These are phyloP conservation scores for Mus spretus DNA, from an alignment of 2,797 vertebrate species.

Conservation along the genomic window DNA sequence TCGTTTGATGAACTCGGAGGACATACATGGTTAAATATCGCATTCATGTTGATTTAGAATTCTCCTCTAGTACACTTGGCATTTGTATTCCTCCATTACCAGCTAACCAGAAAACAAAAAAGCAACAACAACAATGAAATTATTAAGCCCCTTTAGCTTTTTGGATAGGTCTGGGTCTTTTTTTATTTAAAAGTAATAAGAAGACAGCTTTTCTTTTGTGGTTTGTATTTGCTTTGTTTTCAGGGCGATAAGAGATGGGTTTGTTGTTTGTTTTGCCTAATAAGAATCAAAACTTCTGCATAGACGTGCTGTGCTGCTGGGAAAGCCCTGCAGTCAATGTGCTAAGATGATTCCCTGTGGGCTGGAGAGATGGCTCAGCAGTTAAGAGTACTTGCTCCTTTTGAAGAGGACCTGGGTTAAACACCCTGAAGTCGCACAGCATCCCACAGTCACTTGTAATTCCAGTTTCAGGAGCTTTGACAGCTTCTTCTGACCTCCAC, in stretches of 20 bases:
- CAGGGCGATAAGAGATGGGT: neutral
- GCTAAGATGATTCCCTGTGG: neutral
- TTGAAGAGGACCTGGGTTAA: neutral
- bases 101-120: conserved; percentile 33
- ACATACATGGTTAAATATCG: neutral
- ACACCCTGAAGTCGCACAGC: neutral
- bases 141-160: neutral
- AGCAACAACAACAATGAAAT: neutral
- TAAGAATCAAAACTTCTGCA: neutral
- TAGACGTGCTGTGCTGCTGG: neutral
- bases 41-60: neutral
- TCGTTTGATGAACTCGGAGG: neutral
- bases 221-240: neutral
- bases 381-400: neutral
- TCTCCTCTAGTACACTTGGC: conserved; percentile 2
- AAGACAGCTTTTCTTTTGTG: neutral
- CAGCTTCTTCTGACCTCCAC: neutral
- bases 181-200: neutral
- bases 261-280: neutral
- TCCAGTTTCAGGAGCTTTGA: neutral
- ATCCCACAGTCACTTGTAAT: neutral
- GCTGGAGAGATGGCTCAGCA: neutral
- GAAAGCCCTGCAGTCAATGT: neutral
- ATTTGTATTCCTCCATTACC: neutral
- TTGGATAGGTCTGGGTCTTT: neutral